Evolutionary conservation across 92 coral and sea anemone species (phyloP), one percentile per base, ranked within the genome.

Genomic region (Diadumene lineata): DNA sequence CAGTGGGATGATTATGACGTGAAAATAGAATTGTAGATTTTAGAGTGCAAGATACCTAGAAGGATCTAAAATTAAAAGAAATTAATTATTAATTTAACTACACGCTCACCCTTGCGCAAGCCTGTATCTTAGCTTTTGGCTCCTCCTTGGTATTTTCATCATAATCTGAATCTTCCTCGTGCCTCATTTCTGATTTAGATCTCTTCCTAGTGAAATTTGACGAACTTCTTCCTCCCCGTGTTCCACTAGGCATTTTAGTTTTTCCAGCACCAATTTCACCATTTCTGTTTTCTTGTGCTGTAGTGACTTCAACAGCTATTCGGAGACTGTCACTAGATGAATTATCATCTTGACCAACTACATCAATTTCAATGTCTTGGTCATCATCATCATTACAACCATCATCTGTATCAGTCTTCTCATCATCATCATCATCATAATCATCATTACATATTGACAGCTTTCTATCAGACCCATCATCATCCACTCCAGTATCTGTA

Each of bases 31-130:
- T n/a, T n/a, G n/a, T n/a, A n/a, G n/a, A n/a, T n/a, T n/a, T n/a
- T n/a, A n/a, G n/a, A n/a, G n/a, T n/a, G n/a, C n/a, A n/a, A n/a
- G n/a, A n/a, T n/a, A n/a, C n/a, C n/a, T n/a, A n/a, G n/a, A n/a
- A n/a, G n/a, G n/a, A n/a, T n/a, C n/a, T 38, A 4, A 38, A 38
- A 38, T 4, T 38, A 38, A 4, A 4, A 38, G 48, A 38, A 13
- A 38, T n/a, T n/a, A 13, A 13, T 38, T 38, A 4, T 13, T 6
- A 38, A 6, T 4, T 38, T 38, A 6, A 38, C 56, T 71, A 86
- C 71, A 87, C 74, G 87, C 97, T 91, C 68, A 91, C 88, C 71
- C 97, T 86, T 18, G 97, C 93, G 72, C 97, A 91, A 31, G 90
- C 85, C 55, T 91, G 90, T 24, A 91, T 91, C 44, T 91, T 88